Conservation (phyloP, 1,140 invertebrate species). For the Heliconius nattereri region DNA sequence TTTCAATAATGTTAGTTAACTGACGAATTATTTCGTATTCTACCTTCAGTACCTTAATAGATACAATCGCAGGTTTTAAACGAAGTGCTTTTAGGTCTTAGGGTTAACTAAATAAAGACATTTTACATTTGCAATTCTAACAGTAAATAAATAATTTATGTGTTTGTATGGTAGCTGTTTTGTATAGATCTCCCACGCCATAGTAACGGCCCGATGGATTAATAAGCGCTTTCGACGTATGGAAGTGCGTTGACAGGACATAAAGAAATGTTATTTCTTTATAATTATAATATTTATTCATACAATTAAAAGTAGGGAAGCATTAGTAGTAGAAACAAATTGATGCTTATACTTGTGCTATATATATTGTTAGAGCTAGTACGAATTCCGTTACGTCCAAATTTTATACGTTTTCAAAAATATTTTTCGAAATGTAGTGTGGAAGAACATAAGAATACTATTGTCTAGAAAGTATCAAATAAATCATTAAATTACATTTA, state of each 20-base stretch:
- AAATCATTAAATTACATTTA: no score
- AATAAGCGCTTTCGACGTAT: slow-evolving; percentile 54
- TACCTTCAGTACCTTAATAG: neutral
- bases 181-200: slow-evolving; percentile 68
- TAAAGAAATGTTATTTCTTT: slow-evolving; percentile 13
- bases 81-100: slow-evolving; percentile 18
- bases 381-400: no score
- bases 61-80: slow-evolving; percentile 6
- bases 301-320: no score
- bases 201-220: slow-evolving; percentile 46
- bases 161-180: slow-evolving; percentile 38
- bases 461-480: no score
- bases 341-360: no score
- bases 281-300: no score
- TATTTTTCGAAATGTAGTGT: no score
- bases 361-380: no score
- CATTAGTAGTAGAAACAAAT: no score
- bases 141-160: slow-evolving; percentile 34
- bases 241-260: slow-evolving; percentile 49
- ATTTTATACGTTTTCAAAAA: no score
- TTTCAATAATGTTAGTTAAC: neutral
- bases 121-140: slow-evolving; percentile 32
- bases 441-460: no score
- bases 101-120: slow-evolving; percentile 27
- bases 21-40: slow-evolving; percentile 9